Conservation (phyloP, 2,888 invertebrate species). For the Griposia aprilina region DNA sequence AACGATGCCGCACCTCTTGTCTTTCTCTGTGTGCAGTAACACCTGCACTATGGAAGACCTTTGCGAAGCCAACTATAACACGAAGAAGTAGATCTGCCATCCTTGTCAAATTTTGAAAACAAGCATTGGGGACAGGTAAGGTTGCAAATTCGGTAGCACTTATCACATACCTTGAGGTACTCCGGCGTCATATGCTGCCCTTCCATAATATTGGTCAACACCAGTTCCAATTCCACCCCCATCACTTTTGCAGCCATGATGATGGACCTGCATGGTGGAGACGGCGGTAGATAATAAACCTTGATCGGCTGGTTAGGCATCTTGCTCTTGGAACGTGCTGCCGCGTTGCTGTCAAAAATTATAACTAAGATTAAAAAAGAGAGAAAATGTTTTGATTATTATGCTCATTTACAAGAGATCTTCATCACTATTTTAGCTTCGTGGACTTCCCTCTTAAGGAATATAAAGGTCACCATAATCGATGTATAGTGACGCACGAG, state of each 20-base stretch:
- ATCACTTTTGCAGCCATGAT: constrained; percentile 92
- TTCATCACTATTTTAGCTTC: constrained; percentile 1
- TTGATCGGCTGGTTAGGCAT: constrained; percentile 89
- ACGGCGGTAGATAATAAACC: constrained; percentile 91
- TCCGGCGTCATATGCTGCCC: constrained; percentile 92
- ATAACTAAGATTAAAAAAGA: constrained; percentile 15
- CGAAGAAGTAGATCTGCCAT: background rate
- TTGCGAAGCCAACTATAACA: background rate
- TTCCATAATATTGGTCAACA: constrained; percentile 90
- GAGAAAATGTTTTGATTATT: background rate
- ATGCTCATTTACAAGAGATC: background rate
- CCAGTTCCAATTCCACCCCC: constrained; percentile 92
- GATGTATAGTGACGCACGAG: background rate
- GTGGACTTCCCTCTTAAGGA: constrained; percentile 1
- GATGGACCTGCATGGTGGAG: constrained; percentile 92
- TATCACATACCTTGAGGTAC: constrained; percentile 91
- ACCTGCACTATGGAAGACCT: background rate
- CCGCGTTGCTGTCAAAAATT: constrained; percentile 81
- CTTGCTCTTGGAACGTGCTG: constrained; percentile 83
- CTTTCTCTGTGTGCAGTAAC: background rate
- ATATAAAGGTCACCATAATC: constrained; percentile 19
- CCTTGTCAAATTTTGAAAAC: background rate
- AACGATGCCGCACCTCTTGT: background rate
- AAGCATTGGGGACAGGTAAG: background rate
- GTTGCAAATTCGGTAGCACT: background rate